Conservation (phyloP, 2,113 vertebrate species). For the Anser brachyrhynchus region DNA sequence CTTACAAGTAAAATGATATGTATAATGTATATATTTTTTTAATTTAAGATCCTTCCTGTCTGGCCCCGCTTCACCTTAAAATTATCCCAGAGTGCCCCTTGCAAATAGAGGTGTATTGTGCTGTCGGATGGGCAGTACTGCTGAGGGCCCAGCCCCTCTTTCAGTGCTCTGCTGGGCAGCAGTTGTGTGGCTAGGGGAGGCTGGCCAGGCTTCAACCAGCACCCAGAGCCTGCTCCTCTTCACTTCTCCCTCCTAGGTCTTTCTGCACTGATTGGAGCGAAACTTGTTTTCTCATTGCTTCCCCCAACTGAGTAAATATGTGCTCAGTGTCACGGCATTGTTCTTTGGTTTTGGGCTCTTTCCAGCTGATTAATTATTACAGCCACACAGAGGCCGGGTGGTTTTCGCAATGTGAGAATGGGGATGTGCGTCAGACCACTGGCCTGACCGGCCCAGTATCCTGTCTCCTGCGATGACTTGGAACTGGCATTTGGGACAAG, state of each 20-base stretch:
- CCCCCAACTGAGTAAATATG: not conserved
- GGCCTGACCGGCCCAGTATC: not conserved
- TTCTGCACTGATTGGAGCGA: not conserved
- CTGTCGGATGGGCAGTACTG: not conserved
- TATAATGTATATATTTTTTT: not conserved
- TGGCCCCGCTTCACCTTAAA: not conserved
- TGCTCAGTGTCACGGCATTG: not conserved
- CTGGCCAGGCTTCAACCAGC: not conserved
- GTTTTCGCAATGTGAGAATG: not conserved
- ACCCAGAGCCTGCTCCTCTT: not conserved
- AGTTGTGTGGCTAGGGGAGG: not conserved
- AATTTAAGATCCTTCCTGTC: not conserved
- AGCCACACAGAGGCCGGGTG: not conserved
- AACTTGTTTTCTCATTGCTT: not conserved
- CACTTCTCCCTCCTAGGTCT: not conserved
- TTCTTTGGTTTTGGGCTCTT: conserved; percentile 36
- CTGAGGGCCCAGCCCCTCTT: not conserved
- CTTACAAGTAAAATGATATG: not conserved
- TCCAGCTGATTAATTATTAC: conserved; percentile 50
- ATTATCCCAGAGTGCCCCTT: not conserved
- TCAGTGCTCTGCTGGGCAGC: fast-evolving
- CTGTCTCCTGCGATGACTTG: not conserved
- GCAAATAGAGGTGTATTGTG: not conserved
- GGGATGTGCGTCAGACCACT: conserved; percentile 51
- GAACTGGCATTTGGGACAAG: not conserved